These are phyloP conservation scores for Megaceryle maxima DNA, from an alignment of 2,113 vertebrate species.

Conservation along the genomic window DNA sequence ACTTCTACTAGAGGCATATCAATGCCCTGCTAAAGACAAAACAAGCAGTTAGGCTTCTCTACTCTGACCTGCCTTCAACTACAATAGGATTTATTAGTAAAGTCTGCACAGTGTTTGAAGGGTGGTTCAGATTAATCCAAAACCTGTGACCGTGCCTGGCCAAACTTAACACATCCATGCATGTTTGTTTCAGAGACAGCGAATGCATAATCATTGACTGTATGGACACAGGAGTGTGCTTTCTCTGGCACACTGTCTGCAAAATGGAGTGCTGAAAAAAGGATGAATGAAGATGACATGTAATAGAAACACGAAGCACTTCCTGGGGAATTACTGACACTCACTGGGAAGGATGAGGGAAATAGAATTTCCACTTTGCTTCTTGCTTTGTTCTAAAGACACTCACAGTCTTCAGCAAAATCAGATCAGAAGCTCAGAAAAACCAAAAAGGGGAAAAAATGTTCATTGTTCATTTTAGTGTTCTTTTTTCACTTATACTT, in stretches of 20 bases:
- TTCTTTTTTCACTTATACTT: neutral
- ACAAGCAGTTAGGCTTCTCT: neutral
- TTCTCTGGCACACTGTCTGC: neutral
- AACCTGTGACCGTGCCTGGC: neutral
- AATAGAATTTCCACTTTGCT: neutral
- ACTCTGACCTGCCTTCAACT: neutral
- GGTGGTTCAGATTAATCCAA: neutral
- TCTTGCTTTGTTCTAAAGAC: neutral
- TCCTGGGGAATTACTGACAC: neutral
- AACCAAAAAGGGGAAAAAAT: accelerated
- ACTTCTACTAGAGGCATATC: neutral
- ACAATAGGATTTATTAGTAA: neutral
- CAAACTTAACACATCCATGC: accelerated
- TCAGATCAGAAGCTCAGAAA: neutral
- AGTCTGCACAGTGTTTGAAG: neutral
- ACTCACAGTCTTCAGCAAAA: neutral
- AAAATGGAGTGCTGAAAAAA: neutral
- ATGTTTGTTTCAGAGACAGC: neutral
- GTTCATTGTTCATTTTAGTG: neutral
- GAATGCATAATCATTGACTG: neutral
- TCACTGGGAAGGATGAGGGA: neutral
- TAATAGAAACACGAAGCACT: neutral
- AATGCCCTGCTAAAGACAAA: neutral
- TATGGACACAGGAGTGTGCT: neutral
- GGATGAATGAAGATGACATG: neutral